Conservation (phyloP, 2,797 vertebrate genomes). For the Adelosebastes latens region DNA sequence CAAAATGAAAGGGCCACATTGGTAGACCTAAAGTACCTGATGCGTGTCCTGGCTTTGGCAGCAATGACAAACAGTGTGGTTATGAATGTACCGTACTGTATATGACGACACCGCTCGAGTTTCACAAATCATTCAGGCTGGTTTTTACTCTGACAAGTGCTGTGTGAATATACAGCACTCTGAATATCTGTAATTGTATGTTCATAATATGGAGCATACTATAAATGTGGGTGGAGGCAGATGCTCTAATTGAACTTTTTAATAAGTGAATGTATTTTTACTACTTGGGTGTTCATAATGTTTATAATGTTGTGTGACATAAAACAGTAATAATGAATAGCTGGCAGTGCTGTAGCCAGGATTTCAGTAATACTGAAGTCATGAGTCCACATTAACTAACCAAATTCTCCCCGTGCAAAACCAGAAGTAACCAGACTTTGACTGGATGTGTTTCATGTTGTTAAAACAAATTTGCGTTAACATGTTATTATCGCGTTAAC, state of each 20-base stretch:
- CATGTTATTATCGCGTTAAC: no score
- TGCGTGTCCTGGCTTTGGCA: constrained; percentile 43
- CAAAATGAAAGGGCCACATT: constrained; percentile 33
- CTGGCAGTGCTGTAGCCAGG: not conserved
- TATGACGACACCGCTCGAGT: constrained; percentile 14
- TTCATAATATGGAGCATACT: not conserved
- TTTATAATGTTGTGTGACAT: not conserved
- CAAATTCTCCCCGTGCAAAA: no score
- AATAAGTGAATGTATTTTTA: not conserved
- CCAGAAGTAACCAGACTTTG: not conserved
- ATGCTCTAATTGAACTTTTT: not conserved
- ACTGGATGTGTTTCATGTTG: not conserved
- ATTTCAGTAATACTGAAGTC: not conserved
- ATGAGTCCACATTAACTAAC: not conserved
- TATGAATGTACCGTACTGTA: constrained; percentile 20
- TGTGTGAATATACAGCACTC: not conserved
- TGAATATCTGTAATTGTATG: not conserved
- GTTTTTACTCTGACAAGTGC: constrained; percentile 5
- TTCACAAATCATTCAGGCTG: constrained; percentile 27
- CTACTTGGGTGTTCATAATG: not conserved
- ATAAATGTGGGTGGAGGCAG: not conserved
- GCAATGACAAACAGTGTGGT: constrained; percentile 45
- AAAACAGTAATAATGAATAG: not conserved
- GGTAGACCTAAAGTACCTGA: constrained; percentile 37
- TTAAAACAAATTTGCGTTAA: no score